phyloP scores from a whole-genome alignment of 92 coral and sea anemone genomes.

The Desmophyllum pertusum region DNA sequence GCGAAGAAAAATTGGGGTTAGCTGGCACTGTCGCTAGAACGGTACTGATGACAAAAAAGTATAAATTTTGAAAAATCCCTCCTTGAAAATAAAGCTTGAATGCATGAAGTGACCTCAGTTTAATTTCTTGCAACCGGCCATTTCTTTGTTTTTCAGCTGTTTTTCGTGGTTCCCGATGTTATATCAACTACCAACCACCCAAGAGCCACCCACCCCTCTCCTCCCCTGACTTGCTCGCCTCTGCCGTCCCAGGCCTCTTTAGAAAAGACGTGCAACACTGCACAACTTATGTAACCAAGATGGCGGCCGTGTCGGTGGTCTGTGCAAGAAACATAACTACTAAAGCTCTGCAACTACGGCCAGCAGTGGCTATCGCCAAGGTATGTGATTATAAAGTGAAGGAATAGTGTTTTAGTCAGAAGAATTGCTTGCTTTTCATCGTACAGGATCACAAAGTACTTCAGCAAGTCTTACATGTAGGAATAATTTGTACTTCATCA shows the following conservation, averaged over 20 bases:
- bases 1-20: too few species aligned
- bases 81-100: too few species aligned
- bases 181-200: too few species aligned
- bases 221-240: background rate
- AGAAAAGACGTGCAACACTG: constrained; percentile 16
- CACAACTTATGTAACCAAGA: constrained; percentile 64
- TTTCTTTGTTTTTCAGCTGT: too few species aligned
- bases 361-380: constrained; percentile 71
- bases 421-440: background rate
- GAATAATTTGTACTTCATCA: too few species aligned
- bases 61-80: too few species aligned
- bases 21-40: too few species aligned
- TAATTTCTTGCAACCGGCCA: too few species aligned
- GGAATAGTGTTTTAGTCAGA: background rate
- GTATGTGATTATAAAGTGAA: constrained; percentile 30
- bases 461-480: background rate
- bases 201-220: background rate
- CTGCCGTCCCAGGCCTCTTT: constrained; percentile 27
- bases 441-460: background rate
- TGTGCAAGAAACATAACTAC: constrained; percentile 57
- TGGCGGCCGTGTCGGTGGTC: constrained; percentile 71
- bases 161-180: background rate
- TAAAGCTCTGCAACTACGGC: constrained; percentile 69
- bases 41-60: too few species aligned
- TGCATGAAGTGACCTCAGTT: too few species aligned